A percentile compares a stretch with the other conserved stretches of the same genome.
These are phyloP conservation scores for Alectura lathami DNA, from an alignment of 2,113 vertebrate genomes.

Conservation along the genomic window DNA sequence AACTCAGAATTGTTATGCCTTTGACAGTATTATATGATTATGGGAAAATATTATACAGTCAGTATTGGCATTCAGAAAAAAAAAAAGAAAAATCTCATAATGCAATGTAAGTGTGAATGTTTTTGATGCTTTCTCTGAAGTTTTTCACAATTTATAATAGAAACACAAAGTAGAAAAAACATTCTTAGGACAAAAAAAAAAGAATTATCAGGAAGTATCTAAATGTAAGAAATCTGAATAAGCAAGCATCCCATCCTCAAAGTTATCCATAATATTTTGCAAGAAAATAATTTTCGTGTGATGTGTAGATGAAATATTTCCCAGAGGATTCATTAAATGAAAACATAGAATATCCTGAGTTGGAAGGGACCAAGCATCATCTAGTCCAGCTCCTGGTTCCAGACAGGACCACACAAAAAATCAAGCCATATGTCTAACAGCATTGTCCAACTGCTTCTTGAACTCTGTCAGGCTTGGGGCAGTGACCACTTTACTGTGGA, in stretches of 20 bases:
- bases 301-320: background rate
- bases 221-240: background rate
- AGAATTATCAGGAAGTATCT: background rate
- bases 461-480: no score
- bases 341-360: no score
- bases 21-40: background rate
- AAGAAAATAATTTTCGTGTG: background rate
- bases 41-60: background rate
- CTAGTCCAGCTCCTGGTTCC: no score
- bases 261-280: background rate
- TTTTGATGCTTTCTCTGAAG: background rate
- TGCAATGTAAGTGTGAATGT: background rate
- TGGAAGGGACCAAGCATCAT: background rate
- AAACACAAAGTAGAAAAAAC: background rate
- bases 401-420: no score
- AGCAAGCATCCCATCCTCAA: background rate
- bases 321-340: background rate
- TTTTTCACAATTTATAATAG: background rate
- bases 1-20: background rate
- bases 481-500: no score
- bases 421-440: no score
- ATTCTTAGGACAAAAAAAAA: background rate
- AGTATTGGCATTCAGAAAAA: background rate
- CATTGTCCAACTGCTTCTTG: no score
- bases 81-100: background rate